Base-by-base conservation (phyloP, 2,888 invertebrate genomes). In the Carcina quercana region DNA sequence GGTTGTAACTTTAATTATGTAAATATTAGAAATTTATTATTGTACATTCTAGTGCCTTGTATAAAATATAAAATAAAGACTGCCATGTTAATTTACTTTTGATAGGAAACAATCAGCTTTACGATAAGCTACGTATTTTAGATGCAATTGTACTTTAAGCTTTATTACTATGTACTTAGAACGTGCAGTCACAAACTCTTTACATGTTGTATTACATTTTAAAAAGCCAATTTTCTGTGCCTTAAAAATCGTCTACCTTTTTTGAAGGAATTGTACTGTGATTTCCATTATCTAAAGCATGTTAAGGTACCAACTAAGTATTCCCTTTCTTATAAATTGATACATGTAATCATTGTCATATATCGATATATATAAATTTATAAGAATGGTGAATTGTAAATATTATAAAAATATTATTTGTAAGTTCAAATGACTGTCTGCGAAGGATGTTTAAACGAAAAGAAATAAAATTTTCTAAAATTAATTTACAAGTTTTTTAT, bases 41-140 rank as follows among this genome's bases (percentile, higher is more conserved):
- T 72, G 61, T 74, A 68, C 61, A 69, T 48, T 32, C 22, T 71
- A 65, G 67, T 63, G 64, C 60, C 66, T 71, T 69, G 71, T 76
- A 71, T 48, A 65, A 63, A 11, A 61, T 69, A 59, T 71, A 59
- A 70, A 76, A 67, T 69, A 65, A 83, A 83, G 83, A 83, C 83
- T 83, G 83, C 83, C 83, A 83, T 83, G 74, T 75, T 71, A 62
- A 64, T 64, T 50, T 64, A 59, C 72, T 64, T 58, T 60, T 59
- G 63, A 62, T 65, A 65, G 67, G 61, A 65, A 78, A 69, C 56
- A 70, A 68, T 59, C 70, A 82, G 82, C 82, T 82, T 82, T 82
- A 82, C 75, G 58, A 45, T 76, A 75, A 80, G 79, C 78, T 70
- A 80, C 79, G 79, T 60, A 59, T 69, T 53, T 62, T 66, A 67